Evolutionary conservation across 2,797 vertebrate species (phyloP).

Genomic region (Valencia hispanica): DNA sequence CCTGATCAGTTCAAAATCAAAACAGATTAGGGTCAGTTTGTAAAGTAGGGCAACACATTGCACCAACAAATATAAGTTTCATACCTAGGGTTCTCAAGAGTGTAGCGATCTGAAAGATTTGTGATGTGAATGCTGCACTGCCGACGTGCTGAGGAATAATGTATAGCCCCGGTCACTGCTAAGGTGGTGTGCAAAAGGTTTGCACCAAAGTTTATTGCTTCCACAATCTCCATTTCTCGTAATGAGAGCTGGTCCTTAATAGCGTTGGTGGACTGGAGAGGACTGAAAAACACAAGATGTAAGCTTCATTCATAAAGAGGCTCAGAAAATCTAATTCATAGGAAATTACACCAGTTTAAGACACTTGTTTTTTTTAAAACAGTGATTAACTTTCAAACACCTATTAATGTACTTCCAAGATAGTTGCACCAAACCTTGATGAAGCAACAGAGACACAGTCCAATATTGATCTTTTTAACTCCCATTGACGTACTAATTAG

Average conservation of each 20-base stretch:
- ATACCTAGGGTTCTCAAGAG: conserved; percentile 1
- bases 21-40: neutral
- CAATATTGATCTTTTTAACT: neutral
- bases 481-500: neutral
- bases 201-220: neutral
- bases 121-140: conserved; percentile 1
- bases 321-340: neutral
- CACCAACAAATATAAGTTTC: neutral
- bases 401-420: neutral
- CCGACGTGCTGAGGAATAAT: neutral
- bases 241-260: neutral
- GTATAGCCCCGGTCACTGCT: neutral
- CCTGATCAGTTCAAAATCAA: neutral
- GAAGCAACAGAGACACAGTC: neutral
- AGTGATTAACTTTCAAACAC: neutral
- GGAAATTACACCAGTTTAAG: neutral
- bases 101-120: neutral
- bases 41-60: neutral
- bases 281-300: neutral
- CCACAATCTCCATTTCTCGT: neutral
- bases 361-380: neutral
- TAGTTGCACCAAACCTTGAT: neutral
- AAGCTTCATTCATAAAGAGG: neutral
- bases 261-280: neutral
- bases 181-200: neutral